Conservation (phyloP, 2,113 vertebrate genomes). For the Colius striatus region DNA sequence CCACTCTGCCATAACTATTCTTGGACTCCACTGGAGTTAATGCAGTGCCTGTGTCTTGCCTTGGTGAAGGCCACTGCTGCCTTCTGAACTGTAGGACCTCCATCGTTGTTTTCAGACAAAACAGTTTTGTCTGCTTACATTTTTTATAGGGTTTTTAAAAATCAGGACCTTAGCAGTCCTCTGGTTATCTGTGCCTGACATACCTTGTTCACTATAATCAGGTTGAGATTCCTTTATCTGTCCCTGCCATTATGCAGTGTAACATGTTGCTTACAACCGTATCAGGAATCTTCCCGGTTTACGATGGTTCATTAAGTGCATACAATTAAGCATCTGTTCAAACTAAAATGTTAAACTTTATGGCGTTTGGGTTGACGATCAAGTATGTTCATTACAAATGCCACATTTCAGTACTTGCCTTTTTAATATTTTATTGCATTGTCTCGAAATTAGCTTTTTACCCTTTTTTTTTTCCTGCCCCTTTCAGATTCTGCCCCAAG, state of each 20-base stretch:
- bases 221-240: not conserved
- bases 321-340: slow-evolving; percentile 72
- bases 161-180: not conserved
- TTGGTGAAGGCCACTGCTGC: not conserved
- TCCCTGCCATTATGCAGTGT: not conserved
- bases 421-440: slow-evolving; percentile 5
- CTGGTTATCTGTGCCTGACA: not conserved
- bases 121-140: not conserved
- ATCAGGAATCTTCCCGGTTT: slow-evolving; percentile 57
- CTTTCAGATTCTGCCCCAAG: not conserved
- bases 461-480: not conserved
- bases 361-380: slow-evolving; percentile 48
- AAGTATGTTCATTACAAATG: slow-evolving; percentile 44
- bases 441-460: not conserved
- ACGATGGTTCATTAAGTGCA: slow-evolving; percentile 59
- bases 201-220: not conserved
- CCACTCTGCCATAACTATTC: not conserved
- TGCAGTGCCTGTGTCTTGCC: not conserved
- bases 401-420: slow-evolving; percentile 32
- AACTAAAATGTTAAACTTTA: slow-evolving; percentile 67
- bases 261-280: slow-evolving; percentile 35
- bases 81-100: not conserved
- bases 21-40: not conserved
- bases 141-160: not conserved
- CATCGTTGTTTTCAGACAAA: not conserved